Evolutionary conservation across 2,113 vertebrate species (phyloP).

Genomic region (Gymnorhina tibicen): DNA sequence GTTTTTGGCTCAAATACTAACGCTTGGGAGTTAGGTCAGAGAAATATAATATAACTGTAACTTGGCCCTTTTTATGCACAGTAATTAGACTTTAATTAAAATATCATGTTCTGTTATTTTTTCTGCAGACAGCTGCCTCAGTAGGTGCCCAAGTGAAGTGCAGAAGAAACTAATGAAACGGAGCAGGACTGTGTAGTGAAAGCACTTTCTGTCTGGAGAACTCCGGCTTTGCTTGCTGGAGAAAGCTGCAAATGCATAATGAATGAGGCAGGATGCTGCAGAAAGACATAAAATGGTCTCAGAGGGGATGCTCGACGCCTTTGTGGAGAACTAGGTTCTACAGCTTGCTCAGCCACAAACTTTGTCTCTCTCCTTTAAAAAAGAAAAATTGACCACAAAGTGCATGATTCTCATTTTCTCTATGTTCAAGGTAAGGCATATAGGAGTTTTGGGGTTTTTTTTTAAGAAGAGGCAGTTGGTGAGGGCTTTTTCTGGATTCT

Average conservation of each 20-base stretch:
- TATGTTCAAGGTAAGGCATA: not conserved
- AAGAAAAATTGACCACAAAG: not conserved
- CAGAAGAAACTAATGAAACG: not conserved
- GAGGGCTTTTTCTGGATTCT: not conserved
- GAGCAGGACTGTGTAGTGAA: not conserved
- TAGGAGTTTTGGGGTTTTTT: fast-evolving
- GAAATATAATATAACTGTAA: not conserved
- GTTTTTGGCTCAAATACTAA: not conserved
- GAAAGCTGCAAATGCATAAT: constrained; percentile 11
- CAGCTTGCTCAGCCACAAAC: not conserved
- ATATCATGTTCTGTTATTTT: not conserved
- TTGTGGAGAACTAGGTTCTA: not conserved
- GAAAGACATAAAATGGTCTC: not conserved
- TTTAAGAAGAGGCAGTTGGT: not conserved
- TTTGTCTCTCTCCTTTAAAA: not conserved
- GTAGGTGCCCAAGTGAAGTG: not conserved
- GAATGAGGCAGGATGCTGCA: constrained; percentile 2
- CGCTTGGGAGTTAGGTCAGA: not conserved
- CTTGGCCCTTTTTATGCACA: not conserved
- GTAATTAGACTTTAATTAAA: constrained; percentile 24
- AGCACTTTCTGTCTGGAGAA: not conserved
- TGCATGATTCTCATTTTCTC: not conserved
- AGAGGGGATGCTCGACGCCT: not conserved
- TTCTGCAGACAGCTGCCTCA: not conserved
- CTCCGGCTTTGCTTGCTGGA: not conserved